A percentile compares a stretch with the other conserved stretches of the same genome.
Evolutionary conservation across 2,888 invertebrate genomes (phyloP).

Genomic region (Hypena proboscidalis): DNA sequence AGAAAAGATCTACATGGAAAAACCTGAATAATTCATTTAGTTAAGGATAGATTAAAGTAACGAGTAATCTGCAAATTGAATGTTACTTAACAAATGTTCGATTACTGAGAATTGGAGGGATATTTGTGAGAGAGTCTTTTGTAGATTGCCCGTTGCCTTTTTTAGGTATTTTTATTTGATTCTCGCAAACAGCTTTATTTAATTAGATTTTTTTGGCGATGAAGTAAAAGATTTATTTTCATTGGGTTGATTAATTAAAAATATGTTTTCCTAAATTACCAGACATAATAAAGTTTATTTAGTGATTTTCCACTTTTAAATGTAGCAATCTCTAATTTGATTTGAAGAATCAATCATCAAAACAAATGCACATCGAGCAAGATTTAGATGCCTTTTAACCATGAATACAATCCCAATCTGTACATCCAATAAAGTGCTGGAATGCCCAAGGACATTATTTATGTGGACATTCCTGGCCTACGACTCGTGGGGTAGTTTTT

Average conservation of each 20-base stretch:
- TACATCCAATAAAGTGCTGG: constrained; percentile 2
- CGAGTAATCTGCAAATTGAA: constrained; percentile 41
- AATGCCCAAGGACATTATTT: constrained; percentile 7
- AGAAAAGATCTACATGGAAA: constrained; percentile 40
- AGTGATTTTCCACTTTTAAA: too few relatives aligned
- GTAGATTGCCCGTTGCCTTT: neutral
- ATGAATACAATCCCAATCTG: neutral
- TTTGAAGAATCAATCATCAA: too few relatives aligned
- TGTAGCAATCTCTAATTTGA: too few relatives aligned
- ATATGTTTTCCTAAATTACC: neutral
- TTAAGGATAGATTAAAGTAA: constrained; percentile 34
- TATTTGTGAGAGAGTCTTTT: neutral
- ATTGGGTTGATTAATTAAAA: too few relatives aligned
- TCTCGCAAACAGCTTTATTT: too few relatives aligned
- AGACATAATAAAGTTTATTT: too few relatives aligned
- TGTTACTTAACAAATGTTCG: constrained; percentile 32
- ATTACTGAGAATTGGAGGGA: constrained; percentile 11
- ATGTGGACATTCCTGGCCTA: constrained; percentile 5
- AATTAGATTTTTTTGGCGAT: too few relatives aligned
- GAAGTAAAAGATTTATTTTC: too few relatives aligned
- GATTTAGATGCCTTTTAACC: too few relatives aligned
- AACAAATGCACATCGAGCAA: too few relatives aligned
- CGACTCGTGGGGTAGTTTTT: constrained; percentile 7
- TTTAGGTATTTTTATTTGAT: neutral
- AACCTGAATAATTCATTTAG: constrained; percentile 47